Percentiles rank a stretch among this genome's conserved stretches.
Conservation (phyloP, 2,888 invertebrate species). For the Salpingus planirostris region DNA sequence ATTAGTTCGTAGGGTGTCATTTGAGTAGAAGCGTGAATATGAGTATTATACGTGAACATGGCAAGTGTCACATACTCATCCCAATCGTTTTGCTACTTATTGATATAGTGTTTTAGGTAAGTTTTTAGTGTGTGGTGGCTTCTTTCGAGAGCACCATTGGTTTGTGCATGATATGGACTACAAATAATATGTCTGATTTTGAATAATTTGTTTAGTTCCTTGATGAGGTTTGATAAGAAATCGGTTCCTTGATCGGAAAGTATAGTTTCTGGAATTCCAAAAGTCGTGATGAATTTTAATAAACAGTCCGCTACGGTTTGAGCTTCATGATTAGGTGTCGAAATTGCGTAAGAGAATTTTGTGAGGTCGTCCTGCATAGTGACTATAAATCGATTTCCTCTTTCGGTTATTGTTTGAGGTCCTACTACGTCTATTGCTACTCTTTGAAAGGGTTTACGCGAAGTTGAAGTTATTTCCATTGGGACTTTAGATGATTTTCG, state of each 20-base stretch:
- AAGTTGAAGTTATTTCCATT: conserved; percentile 4
- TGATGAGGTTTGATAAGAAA: neutral
- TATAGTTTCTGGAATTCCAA: neutral
- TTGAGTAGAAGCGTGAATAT: conserved; percentile 25
- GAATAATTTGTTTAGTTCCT: too few relatives aligned
- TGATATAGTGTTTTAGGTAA: neutral
- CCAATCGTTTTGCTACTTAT: too few relatives aligned
- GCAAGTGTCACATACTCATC: conserved; percentile 9
- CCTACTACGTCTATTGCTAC: conserved; percentile 3
- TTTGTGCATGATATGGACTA: neutral
- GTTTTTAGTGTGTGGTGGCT: neutral
- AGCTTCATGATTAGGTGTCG: conserved; percentile 6
- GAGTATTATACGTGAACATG: conserved; percentile 26
- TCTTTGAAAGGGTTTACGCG: conserved; percentile 4
- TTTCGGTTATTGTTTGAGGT: conserved; percentile 4
- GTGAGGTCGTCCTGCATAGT: conserved; percentile 3
- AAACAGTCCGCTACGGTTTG: conserved; percentile 6
- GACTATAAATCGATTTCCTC: neutral
- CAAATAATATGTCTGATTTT: neutral
- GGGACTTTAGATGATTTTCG: conserved; percentile 1
- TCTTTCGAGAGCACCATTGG: too few relatives aligned
- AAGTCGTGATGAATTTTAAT: neutral
- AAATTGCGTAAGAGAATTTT: conserved; percentile 3
- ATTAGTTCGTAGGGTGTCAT: conserved; percentile 31
- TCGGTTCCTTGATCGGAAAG: neutral